These are phyloP conservation scores for Lasioglossum baleicum DNA, from an alignment of 1,140 invertebrate genomes.

Conservation along the genomic window DNA sequence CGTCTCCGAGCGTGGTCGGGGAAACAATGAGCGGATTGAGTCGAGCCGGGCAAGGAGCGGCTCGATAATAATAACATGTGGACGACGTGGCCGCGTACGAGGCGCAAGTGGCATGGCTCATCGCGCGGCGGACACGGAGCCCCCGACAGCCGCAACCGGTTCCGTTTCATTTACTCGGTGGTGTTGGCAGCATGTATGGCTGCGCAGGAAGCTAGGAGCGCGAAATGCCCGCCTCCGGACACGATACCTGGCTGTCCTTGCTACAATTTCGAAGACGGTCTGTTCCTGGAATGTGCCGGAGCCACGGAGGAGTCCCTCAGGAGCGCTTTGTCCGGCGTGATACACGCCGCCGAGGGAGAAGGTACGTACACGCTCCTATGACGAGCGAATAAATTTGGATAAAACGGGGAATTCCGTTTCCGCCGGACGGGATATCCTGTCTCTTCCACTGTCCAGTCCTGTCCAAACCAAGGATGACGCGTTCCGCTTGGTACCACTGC, in stretches of 20 bases:
- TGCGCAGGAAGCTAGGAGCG: slow-evolving; percentile 58
- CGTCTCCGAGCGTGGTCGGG: slow-evolving; percentile 22
- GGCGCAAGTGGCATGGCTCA: slow-evolving; percentile 65
- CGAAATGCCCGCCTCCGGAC: slow-evolving; percentile 76
- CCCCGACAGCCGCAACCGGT: slow-evolving; percentile 52
- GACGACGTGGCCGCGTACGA: slow-evolving; percentile 69
- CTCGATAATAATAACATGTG: slow-evolving; percentile 72
- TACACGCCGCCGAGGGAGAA: slow-evolving; percentile 62
- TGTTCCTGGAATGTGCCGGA: slow-evolving; percentile 93
- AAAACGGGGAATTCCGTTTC: slow-evolving; percentile 29
- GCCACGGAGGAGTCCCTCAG: slow-evolving; percentile 83
- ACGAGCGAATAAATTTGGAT: slow-evolving; percentile 17
- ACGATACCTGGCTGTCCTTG: slow-evolving; percentile 86
- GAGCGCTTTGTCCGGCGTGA: slow-evolving; percentile 62
- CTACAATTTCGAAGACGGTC: slow-evolving; percentile 94
- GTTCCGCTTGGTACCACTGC: too few relatives aligned
- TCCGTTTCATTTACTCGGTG: slow-evolving; percentile 67
- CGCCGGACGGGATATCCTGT: background rate
- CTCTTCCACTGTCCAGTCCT: background rate
- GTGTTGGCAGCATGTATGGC: slow-evolving; percentile 63
- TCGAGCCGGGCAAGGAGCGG: slow-evolving; percentile 48
- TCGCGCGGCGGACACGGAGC: slow-evolving; percentile 41
- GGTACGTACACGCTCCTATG: slow-evolving; percentile 46
- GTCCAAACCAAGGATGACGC: too few relatives aligned
- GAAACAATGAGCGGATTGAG: slow-evolving; percentile 61